A percentile compares a stretch with the other conserved stretches of the same genome.
Evolutionary conservation across 2,113 vertebrate species (phyloP).

Genomic region (Limanda limanda): DNA sequence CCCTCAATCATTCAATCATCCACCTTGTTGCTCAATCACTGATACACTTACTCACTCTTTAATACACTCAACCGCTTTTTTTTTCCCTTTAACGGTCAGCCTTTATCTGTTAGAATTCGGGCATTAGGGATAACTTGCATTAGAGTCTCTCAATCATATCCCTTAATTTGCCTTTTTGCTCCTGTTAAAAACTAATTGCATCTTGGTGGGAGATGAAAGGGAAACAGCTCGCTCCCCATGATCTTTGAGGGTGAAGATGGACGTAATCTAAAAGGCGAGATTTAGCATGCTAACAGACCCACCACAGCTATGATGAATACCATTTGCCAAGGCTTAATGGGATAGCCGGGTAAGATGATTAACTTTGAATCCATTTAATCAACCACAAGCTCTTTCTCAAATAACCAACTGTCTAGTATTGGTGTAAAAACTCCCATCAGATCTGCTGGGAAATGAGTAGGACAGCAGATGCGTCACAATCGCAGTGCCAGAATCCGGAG

Average conservation of each 20-base stretch:
- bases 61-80: conserved; percentile 40
- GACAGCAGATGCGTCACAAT: conserved; percentile 59
- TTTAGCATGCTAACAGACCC: conserved; percentile 80
- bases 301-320: conserved; percentile 65
- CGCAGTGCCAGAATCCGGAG: conserved; percentile 13
- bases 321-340: conserved; percentile 77
- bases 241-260: conserved; percentile 70
- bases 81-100: conserved; percentile 58
- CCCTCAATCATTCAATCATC: conserved; percentile 42
- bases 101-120: conserved; percentile 67
- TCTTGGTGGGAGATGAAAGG: conserved; percentile 70
- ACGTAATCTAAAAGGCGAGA: conserved; percentile 68
- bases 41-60: conserved; percentile 49
- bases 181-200: conserved; percentile 65
- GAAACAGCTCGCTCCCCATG: conserved; percentile 45
- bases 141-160: conserved; percentile 56
- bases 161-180: conserved; percentile 69
- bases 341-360: conserved; percentile 77
- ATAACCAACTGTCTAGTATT: conserved; percentile 61
- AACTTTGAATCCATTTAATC: conserved; percentile 81
- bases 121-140: conserved; percentile 50
- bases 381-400: conserved; percentile 64
- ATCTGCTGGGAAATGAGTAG: conserved; percentile 47
- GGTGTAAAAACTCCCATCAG: conserved; percentile 58
- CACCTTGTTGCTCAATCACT: conserved; percentile 45